Conservation (phyloP, 2,797 vertebrate species). For the Spondyliosoma cantharus region DNA sequence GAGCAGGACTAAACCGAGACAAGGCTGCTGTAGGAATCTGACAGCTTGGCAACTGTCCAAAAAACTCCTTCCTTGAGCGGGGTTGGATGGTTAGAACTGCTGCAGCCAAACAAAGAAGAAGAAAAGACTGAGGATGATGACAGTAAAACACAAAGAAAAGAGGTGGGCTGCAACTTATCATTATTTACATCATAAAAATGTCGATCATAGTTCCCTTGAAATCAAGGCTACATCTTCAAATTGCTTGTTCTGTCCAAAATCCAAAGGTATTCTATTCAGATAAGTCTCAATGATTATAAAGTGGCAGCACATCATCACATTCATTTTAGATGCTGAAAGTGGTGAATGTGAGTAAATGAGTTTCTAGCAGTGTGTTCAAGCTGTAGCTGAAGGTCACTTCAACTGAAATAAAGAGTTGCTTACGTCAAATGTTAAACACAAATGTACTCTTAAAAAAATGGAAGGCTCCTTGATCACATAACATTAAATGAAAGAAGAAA, state of each 20-base stretch:
- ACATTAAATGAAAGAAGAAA: neutral
- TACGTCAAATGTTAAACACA: no score
- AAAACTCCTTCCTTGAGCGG: conserved; percentile 25
- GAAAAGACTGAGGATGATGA: conserved; percentile 7
- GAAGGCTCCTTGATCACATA: neutral
- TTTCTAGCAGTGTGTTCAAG: neutral
- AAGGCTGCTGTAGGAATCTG: conserved; percentile 35
- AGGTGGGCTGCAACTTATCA: conserved; percentile 17
- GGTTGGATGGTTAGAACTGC: conserved; percentile 32
- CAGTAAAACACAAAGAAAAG: conserved; percentile 12
- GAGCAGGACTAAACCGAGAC: conserved; percentile 33
- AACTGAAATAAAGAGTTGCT: neutral
- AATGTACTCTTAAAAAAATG: neutral
- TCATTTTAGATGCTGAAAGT: neutral
- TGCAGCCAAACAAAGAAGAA: conserved; percentile 52
- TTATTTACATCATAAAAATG: conserved; percentile 15
- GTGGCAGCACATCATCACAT: neutral
- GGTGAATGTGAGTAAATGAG: neutral
- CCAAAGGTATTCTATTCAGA: neutral
- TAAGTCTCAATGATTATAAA: neutral
- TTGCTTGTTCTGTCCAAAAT: neutral
- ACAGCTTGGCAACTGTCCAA: conserved; percentile 62
- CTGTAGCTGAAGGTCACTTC: neutral
- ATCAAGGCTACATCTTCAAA: conserved; percentile 10
- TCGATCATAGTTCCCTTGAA: neutral